Percentiles rank a stretch among this genome's conserved stretches.
Conservation (phyloP, 1,140 invertebrate genomes). For the Globodera rostochiensis region DNA sequence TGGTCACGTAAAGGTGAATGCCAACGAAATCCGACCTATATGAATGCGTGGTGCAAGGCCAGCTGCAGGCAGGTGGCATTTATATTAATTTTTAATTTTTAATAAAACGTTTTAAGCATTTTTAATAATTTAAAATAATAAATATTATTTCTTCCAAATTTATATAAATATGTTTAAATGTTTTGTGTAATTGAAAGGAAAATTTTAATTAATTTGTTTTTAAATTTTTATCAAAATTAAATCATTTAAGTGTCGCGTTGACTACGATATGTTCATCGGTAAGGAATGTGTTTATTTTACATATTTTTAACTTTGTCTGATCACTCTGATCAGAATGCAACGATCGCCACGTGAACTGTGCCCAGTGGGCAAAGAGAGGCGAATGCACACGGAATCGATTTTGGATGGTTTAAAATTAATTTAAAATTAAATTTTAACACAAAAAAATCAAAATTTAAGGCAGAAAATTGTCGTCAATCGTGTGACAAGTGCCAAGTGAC, state of each 20-base stretch:
- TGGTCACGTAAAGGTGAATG: slow-evolving; percentile 49
- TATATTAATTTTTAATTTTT: not conserved
- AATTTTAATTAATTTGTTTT: too few relatives aligned
- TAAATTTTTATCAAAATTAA: not conserved
- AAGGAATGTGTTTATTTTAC: not conserved
- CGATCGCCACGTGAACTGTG: slow-evolving; percentile 44
- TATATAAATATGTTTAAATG: too few relatives aligned
- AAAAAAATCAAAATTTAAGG: not conserved
- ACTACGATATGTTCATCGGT: slow-evolving; percentile 36
- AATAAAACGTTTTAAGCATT: not conserved
- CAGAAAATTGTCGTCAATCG: slow-evolving; percentile 46
- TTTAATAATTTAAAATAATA: too few relatives aligned
- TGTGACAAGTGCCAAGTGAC: slow-evolving; percentile 41
- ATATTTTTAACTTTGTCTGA: not conserved
- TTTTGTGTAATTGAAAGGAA: too few relatives aligned
- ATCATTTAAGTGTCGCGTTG: slow-evolving; percentile 19
- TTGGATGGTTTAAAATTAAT: slow-evolving; percentile 1
- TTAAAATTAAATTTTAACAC: not conserved
- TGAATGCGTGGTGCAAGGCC: slow-evolving; percentile 45
- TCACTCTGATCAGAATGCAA: slow-evolving; percentile 34
- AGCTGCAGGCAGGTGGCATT: slow-evolving; percentile 36
- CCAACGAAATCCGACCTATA: slow-evolving; percentile 36
- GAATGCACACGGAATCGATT: slow-evolving; percentile 25
- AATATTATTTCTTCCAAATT: too few relatives aligned
- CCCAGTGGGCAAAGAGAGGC: slow-evolving; percentile 25